phyloP scores from a whole-genome alignment of 1,140 invertebrate species.

The Phymastichus coffea region DNA sequence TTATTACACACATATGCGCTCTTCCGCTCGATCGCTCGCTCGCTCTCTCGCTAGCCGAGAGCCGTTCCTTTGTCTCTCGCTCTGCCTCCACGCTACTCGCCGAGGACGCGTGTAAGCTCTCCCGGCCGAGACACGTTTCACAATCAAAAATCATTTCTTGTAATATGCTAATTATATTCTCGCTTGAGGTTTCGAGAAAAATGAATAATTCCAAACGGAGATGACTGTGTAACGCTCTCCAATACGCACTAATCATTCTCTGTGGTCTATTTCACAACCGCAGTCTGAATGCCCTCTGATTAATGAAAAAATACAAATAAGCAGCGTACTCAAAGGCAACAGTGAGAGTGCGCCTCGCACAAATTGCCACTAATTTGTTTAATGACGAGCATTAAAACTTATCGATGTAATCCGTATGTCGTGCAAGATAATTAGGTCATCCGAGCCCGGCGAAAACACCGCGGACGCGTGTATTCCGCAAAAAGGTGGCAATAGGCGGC shows the following conservation, averaged over 20 bases:
- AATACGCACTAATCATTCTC: too few relatives aligned
- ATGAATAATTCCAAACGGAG: not conserved
- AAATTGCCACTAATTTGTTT: not conserved
- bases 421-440: not conserved
- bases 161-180: conserved; percentile 16
- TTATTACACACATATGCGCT: too few relatives aligned
- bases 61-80: not conserved
- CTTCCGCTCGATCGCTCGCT: too few relatives aligned
- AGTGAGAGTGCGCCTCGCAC: too few relatives aligned
- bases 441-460: not conserved
- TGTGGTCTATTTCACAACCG: too few relatives aligned
- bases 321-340: too few relatives aligned
- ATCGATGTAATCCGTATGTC: not conserved
- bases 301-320: too few relatives aligned
- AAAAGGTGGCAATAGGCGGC: not conserved
- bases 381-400: conserved; percentile 7
- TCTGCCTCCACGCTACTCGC: not conserved
- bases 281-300: too few relatives aligned
- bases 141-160: conserved; percentile 5
- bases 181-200: not conserved
- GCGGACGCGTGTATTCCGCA: too few relatives aligned
- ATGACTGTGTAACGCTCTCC: not conserved
- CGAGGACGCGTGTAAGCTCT: not conserved
- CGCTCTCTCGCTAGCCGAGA: not conserved
- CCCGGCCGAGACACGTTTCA: not conserved